Evolutionary conservation across 2,888 invertebrate genomes (phyloP).

Genomic region (Incurvaria masculella): DNA sequence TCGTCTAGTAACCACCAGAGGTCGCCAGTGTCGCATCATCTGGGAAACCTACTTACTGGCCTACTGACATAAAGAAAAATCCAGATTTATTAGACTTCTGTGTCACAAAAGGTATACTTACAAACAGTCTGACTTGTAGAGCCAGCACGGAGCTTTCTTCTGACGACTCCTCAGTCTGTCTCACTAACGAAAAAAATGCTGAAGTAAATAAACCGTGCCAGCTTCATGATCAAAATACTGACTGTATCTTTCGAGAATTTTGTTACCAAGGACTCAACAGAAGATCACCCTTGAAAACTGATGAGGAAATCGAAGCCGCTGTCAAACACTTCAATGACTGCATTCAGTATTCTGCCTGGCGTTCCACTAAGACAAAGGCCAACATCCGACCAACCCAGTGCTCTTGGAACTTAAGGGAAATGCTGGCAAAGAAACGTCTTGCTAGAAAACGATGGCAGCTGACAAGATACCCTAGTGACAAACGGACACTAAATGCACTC

Average conservation of each 20-base stretch:
- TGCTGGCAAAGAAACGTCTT: too few species aligned
- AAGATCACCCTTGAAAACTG: too few species aligned
- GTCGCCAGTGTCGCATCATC: not conserved
- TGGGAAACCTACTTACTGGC: not conserved
- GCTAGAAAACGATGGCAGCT: too few species aligned
- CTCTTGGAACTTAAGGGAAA: too few species aligned
- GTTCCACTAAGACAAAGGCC: too few species aligned
- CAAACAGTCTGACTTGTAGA: not conserved
- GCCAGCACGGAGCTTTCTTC: not conserved
- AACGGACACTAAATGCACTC: too few species aligned
- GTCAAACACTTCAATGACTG: too few species aligned
- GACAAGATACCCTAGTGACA: too few species aligned
- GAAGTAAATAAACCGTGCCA: not conserved
- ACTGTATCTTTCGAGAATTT: not conserved
- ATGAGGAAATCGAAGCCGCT: too few species aligned
- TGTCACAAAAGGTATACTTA: not conserved
- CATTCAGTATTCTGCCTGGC: too few species aligned
- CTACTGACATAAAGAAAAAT: not conserved
- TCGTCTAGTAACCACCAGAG: constrained; percentile 5
- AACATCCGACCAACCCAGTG: too few species aligned
- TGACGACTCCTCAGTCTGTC: not conserved
- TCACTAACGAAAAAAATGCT: not conserved
- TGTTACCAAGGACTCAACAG: too few species aligned
- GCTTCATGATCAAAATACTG: not conserved
- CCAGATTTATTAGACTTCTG: not conserved